These are phyloP conservation scores for Heteromurus nitidus DNA, from an alignment of 2,888 invertebrate species.

Conservation along the genomic window DNA sequence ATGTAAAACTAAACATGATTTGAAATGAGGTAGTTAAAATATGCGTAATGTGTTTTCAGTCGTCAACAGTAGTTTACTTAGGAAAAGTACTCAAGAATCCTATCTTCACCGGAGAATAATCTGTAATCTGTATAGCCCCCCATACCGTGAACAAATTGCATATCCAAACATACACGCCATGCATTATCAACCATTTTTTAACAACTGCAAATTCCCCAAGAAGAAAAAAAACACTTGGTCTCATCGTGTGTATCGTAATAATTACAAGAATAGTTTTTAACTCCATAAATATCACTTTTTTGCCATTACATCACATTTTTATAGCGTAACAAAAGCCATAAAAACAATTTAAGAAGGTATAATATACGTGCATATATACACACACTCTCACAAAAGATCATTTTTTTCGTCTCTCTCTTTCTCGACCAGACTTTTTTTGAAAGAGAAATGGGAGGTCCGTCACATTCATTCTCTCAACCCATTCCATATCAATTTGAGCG, in stretches of 20 bases:
- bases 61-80: neutral
- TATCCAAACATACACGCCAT: neutral
- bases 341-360: conserved; percentile 51
- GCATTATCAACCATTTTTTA: too few species aligned
- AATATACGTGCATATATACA: too few species aligned
- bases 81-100: neutral
- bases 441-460: conserved; percentile 46
- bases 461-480: conserved; percentile 23
- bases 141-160: neutral
- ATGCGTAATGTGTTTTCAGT: too few species aligned
- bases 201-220: too few species aligned
- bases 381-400: too few species aligned
- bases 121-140: neutral
- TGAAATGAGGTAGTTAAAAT: conserved; percentile 9
- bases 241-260: conserved; percentile 30
- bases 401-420: too few species aligned
- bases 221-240: neutral
- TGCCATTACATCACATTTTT: conserved; percentile 57
- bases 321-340: conserved; percentile 62
- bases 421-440: neutral
- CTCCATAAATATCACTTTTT: conserved; percentile 59
- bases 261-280: conserved; percentile 57
- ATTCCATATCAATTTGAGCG: neutral
- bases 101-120: neutral
- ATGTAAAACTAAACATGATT: conserved; percentile 4